phyloP scores from a whole-genome alignment of 1,140 invertebrate species.

The Drosophila pseudoananassae region DNA sequence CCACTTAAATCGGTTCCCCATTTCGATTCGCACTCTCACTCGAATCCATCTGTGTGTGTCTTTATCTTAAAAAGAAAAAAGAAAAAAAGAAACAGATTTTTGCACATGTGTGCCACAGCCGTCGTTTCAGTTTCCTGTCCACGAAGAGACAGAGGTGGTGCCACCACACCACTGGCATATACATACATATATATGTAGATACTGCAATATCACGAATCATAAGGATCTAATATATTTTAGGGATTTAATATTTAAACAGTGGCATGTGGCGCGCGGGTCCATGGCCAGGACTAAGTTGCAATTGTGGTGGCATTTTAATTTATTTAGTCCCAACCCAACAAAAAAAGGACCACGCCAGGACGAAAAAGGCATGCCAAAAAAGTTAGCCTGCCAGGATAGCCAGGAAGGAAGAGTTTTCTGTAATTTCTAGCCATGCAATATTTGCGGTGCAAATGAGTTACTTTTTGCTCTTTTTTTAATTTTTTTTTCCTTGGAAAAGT shows the following conservation, averaged over 20 bases:
- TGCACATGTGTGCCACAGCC: conserved; percentile 23
- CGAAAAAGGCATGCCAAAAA: conserved; percentile 22
- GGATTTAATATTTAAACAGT: conserved; percentile 1
- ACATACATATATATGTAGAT: neutral
- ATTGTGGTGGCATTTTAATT: conserved; percentile 73
- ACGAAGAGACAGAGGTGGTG: neutral
- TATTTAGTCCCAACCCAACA: conserved; percentile 71
- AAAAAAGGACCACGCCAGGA: neutral
- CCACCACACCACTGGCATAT: no score
- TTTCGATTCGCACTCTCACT: conserved; percentile 8
- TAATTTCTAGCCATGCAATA: conserved; percentile 3
- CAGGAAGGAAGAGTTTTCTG: conserved; percentile 14
- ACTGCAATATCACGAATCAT: neutral
- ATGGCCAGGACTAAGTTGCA: conserved; percentile 22
- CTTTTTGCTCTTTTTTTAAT: neutral
- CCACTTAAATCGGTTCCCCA: conserved; percentile 17
- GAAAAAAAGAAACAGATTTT: neutral
- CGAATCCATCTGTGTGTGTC: neutral
- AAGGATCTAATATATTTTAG: conserved; percentile 24
- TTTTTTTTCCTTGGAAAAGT: neutral
- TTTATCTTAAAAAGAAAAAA: conserved; percentile 1
- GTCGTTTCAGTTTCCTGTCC: conserved; percentile 14
- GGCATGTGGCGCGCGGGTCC: neutral
- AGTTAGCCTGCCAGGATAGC: neutral
- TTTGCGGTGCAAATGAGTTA: conserved; percentile 17